Percentiles rank a stretch among this genome's conserved stretches.
These are phyloP conservation scores for Frankliniella fusca DNA, from an alignment of 2,888 invertebrate genomes.

Conservation along the genomic window DNA sequence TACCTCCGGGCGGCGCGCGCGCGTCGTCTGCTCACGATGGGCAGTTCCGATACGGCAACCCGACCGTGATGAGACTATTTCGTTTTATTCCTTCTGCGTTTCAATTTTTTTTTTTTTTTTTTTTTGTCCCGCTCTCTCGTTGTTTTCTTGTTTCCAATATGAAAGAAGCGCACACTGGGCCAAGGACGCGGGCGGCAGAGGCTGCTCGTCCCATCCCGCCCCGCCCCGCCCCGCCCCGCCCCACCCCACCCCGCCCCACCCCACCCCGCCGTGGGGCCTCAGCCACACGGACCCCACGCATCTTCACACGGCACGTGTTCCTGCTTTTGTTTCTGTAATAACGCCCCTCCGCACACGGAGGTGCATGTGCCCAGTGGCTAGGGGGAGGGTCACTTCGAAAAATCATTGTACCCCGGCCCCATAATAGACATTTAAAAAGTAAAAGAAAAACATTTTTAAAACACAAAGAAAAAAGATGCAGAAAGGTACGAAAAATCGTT, in stretches of 20 bases:
- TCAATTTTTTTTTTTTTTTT: not conserved
- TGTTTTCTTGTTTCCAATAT: not conserved
- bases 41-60: not conserved
- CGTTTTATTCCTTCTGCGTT: no score
- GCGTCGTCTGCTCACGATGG: not conserved
- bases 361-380: no score
- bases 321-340: not conserved
- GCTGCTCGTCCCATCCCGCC: not conserved
- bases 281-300: not conserved
- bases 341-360: not conserved
- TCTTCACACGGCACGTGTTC: not conserved
- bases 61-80: not conserved
- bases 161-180: conserved; percentile 13
- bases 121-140: not conserved
- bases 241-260: not conserved
- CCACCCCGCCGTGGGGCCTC: not conserved
- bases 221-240: not conserved
- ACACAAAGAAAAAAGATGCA: no score
- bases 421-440: no score
- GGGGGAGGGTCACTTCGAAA: no score
- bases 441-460: no score
- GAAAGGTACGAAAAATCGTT: no score
- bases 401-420: no score
- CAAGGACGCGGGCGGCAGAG: not conserved
- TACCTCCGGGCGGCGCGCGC: no score